phyloP scores from a whole-genome alignment of 2,797 vertebrate genomes.

The Spinus pinus region DNA sequence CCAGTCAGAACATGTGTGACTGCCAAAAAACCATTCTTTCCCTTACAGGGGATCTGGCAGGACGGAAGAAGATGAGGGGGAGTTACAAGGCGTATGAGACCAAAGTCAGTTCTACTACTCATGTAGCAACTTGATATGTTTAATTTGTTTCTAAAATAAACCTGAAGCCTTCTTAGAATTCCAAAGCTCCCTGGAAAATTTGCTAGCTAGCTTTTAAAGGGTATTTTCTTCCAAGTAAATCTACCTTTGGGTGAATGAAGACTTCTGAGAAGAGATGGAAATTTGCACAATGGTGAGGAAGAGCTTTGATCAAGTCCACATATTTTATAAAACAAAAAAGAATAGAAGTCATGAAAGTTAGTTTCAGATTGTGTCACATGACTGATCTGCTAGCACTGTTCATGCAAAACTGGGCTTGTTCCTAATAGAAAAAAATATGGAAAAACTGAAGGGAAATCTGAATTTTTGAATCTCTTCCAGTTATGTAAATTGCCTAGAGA shows the following conservation, averaged over 20 bases:
- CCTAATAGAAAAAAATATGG: not conserved
- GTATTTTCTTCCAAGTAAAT: not conserved
- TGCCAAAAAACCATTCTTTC: not conserved
- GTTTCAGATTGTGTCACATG: not conserved
- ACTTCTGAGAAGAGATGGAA: not conserved
- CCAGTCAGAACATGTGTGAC: not conserved
- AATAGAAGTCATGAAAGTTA: not conserved
- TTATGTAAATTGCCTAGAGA: not conserved
- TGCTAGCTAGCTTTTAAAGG: not conserved
- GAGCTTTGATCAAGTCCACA: not conserved
- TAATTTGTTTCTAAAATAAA: conserved; percentile 29
- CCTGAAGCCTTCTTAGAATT: not conserved
- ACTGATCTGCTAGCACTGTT: not conserved
- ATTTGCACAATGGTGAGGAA: not conserved
- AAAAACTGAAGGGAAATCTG: not conserved
- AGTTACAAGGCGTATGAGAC: not conserved
- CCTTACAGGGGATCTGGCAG: not conserved
- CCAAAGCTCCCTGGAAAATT: not conserved
- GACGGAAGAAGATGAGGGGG: not conserved
- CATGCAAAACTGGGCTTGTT: not conserved
- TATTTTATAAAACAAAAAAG: not conserved
- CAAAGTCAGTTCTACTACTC: not conserved
- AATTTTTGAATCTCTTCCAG: not conserved
- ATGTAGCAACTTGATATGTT: not conserved
- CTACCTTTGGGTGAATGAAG: not conserved